A percentile compares a stretch with the other conserved stretches of the same genome.
These are phyloP conservation scores for Kradibia gibbosae DNA, from an alignment of 1,140 invertebrate species.

Conservation along the genomic window DNA sequence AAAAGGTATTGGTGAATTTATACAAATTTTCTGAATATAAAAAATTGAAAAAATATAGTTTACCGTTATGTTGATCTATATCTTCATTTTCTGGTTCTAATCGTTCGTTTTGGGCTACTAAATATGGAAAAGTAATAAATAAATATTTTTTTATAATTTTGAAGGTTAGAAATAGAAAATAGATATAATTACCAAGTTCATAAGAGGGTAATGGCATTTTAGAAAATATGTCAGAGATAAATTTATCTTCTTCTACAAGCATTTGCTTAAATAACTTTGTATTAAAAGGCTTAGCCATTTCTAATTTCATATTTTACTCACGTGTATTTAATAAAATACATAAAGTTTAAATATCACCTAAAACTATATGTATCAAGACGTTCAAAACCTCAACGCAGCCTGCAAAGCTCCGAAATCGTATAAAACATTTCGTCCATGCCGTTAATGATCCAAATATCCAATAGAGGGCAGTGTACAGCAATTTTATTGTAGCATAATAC, in stretches of 20 bases:
- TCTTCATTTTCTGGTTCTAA: conserved; percentile 36
- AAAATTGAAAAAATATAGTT: conserved; percentile 6
- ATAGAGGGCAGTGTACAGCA: too few relatives aligned
- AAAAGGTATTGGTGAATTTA: neutral
- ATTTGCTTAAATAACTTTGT: conserved; percentile 59
- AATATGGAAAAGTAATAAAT: conserved; percentile 5
- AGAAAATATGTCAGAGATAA: conserved; percentile 68
- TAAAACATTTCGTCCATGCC: too few relatives aligned
- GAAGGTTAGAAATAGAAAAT: conserved; percentile 52
- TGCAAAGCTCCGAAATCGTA: too few relatives aligned
- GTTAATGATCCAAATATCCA: too few relatives aligned
- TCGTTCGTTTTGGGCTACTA: conserved; percentile 45
- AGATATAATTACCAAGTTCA: conserved; percentile 58
- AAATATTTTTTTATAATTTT: conserved; percentile 41
- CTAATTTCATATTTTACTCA: conserved; percentile 64
- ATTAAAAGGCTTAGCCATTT: conserved; percentile 65
- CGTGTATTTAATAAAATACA: conserved; percentile 28
- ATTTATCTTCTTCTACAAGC: conserved; percentile 67
- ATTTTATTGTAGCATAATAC: too few relatives aligned
- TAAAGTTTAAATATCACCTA: neutral
- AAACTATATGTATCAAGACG: neutral
- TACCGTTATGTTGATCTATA: conserved; percentile 45
- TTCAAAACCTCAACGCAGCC: too few relatives aligned
- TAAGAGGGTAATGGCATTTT: conserved; percentile 64
- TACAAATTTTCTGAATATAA: neutral